Evolutionary conservation across 1,140 invertebrate species (phyloP), one percentile per base, ranked within the genome.

Genomic region (Papilio helenus): DNA sequence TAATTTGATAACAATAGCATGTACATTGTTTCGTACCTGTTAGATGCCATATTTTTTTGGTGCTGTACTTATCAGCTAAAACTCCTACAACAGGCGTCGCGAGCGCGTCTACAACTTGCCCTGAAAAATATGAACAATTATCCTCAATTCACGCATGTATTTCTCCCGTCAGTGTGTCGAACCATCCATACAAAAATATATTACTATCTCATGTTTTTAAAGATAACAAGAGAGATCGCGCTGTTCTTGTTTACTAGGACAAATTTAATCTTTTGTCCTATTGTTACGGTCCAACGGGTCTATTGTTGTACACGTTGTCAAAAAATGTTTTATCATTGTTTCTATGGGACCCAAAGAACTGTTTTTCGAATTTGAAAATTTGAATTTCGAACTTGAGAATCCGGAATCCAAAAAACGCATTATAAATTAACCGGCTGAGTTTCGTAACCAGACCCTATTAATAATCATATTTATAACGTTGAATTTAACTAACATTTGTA

Each of bases 51-150:
- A 96, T 93, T 93, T 98, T 98, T 94, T 96, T 98, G 90, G 95
- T 96, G 87, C 95, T 95, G 94, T 94, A 97, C 87, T 88, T 96
- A 89, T 99, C 98, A 49, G 98, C 97, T 79, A 98, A 95, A 83
- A 97, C 95, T 1, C 98, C 98, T 58, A 98, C 97, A 39, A 98
- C 95, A 12, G 98, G 98, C 4, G 98, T 99, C 79, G 97, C 96
- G 29, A 99, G 84, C 1, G 97, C 98, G 95, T 99, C 98, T 71
- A 97, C 96, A 18, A 98, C 94, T 96, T 98, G 97, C 39, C 98
- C 97, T 97, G 87, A 79, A 96, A 95, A 80, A 61, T 83, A 80
- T 20, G 12, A 73, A 79, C 20, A 49, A 79, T 34, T 72, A 29
- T 23, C 4, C 3, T 71, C 46, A 42, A 23, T 23, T 71, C 20